A percentile compares a stretch with the other conserved stretches of the same genome.
Evolutionary conservation across 1,140 invertebrate genomes (phyloP).

Genomic region (Lineus longissimus): DNA sequence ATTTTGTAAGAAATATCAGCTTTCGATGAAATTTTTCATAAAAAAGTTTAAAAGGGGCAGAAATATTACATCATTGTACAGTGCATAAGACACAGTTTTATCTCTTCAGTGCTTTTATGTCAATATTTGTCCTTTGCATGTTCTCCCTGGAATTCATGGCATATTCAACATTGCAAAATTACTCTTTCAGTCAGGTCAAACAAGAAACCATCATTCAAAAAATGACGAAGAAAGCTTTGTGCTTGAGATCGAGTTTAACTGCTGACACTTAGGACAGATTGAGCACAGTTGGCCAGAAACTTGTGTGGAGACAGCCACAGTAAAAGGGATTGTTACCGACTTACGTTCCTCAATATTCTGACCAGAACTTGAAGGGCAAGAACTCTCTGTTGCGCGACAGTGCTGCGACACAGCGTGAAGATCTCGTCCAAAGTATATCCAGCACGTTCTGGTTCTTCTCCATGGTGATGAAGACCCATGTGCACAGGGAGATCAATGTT

Average conservation of each 20-base stretch:
- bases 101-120: too few relatives aligned
- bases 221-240: too few relatives aligned
- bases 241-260: too few relatives aligned
- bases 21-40: too few relatives aligned
- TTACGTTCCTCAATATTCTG: conserved; percentile 70
- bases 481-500: conserved; percentile 61
- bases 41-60: background rate
- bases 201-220: too few relatives aligned
- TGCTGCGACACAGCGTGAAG: conserved; percentile 69
- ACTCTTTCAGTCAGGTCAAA: too few relatives aligned
- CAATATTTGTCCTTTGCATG: too few relatives aligned
- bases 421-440: conserved; percentile 86
- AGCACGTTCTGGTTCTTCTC: conserved; percentile 76
- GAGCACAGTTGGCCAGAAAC: too few relatives aligned
- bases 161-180: too few relatives aligned
- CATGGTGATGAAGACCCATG: conserved; percentile 80
- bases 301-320: background rate
- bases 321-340: background rate
- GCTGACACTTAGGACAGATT: too few relatives aligned
- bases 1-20: background rate
- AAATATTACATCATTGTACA: background rate
- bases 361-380: conserved; percentile 73
- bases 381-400: conserved; percentile 70
- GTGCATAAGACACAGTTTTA: background rate
- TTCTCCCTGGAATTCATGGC: too few relatives aligned